Base-by-base conservation (phyloP, 2,888 invertebrate species). In the Drosophila subsilvestris region DNA sequence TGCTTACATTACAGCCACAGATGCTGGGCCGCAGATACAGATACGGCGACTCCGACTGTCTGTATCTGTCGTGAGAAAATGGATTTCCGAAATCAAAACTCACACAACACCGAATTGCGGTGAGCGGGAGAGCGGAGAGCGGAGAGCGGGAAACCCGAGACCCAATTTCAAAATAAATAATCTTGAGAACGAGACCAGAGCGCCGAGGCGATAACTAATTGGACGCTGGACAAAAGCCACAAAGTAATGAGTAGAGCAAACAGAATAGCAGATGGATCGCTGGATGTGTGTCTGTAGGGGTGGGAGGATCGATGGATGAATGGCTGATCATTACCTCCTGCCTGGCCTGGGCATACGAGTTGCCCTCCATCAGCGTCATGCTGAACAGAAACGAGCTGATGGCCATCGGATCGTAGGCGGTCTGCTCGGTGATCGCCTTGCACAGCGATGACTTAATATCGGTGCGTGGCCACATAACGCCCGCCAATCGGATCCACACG, bases 401-500 rank as follows among this genome's bases (percentile, higher is more conserved):
- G 48, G 94, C 94, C 81, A 93, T 93, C 42, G 95, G 95, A 77
- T 94, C 94, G 89, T 94, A 95, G 14, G 93, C 93, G 58, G 94
- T 88, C 91, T 94, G 94, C 80, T 95, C 94, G 67, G 91, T 91
- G 60, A 92, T 76, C 80, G 92, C 92, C 80, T 92, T 92, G 71
- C 91, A 90, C n/a, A 92, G 63, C 56, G 92, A 92, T 50, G 92
- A 91, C 68, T 85, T 91, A 48, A 92, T 89, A 68, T 91, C 91
- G 29, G 90, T 90, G 43, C 89, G 87, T 14, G 92, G 92, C 92
- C 92, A 92, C 91, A 92, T 91, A 43, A 92, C 92, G 50, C 94
- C 93, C 22, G 95, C 94, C 63, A 95, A 89, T 84, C 93, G 93
- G 75, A 96, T 93, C 95, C 95, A 95, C 18, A 93, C 92, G 84